Base-by-base conservation (phyloP, 2,888 invertebrate species). In the Cremastinae sp. region DNA sequence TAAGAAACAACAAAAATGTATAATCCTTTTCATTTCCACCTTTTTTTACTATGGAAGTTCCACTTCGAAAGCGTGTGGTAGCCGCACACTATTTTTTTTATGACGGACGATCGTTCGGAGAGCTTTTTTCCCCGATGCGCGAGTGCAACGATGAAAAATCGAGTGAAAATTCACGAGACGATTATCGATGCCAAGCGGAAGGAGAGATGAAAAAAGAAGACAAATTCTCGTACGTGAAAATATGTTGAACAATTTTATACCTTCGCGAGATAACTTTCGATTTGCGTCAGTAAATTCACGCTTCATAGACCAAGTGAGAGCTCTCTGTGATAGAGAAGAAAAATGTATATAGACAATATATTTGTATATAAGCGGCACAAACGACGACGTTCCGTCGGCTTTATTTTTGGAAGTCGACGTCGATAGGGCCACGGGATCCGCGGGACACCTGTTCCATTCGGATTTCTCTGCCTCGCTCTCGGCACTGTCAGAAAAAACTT, bases 401-500 rank as follows among this genome's bases (percentile, higher is more conserved):
- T 84, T 83, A 84, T 84, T 83, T 84, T 83, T 82, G 85, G 86
- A 75, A 77, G 77, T 56, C 83, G 77, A 83, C 85, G 83, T 84
- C 84, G 84, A 86, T 86, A 82, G 79, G 65, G 78, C 83, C 35
- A 79, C 83, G 85, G 78, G 83, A 81, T 82, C 76, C 69, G 74
- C 64, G 72, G 74, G 85, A 87, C 88, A 88, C 88, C 88, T 88
- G 88, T 88, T 88, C 82, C 73, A 64, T 75, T 68, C 41, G 58
- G 64, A 74, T n/a, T 51, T 35, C 49, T 28, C 28, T 22, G 20
- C 55, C 16, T 37, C 16, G 18, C 16, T 51, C 35, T 59, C 43
- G 18, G 56, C 35, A 37, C 43, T 14, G 10, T 10, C 5, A 22
- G 20, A 8, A 37, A 12, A 10, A 12, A n/a, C n/a, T n/a, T n/a